These are phyloP conservation scores for Saxicola maurus DNA, from an alignment of 2,797 vertebrate genomes.

Conservation along the genomic window DNA sequence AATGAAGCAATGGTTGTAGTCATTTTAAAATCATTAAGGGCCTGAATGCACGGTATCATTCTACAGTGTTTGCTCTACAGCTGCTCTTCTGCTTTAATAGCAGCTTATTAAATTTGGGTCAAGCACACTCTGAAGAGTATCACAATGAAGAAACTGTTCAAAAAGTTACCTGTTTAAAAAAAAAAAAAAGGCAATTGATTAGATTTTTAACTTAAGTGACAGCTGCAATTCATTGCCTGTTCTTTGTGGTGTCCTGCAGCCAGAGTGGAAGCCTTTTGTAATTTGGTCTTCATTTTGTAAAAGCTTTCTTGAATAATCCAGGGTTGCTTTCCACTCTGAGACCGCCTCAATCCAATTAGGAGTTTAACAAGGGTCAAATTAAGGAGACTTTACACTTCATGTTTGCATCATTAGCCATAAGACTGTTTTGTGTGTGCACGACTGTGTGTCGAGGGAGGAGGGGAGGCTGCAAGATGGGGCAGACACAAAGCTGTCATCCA, in stretches of 20 bases:
- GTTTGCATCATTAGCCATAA: constrained; percentile 79
- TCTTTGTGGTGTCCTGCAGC: constrained; percentile 70
- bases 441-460: constrained; percentile 61
- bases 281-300: constrained; percentile 73
- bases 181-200: constrained; percentile 70
- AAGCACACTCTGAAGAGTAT: constrained; percentile 73
- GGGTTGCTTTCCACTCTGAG: constrained; percentile 76
- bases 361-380: constrained; percentile 92
- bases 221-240: constrained; percentile 74
- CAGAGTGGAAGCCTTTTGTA: constrained; percentile 70
- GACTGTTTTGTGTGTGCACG: constrained; percentile 71
- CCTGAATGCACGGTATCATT: constrained; percentile 80
- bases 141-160: constrained; percentile 79
- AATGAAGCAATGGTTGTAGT: constrained; percentile 84
- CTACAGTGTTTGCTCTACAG: constrained; percentile 80
- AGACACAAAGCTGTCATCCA: constrained; percentile 72
- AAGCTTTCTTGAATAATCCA: constrained; percentile 79
- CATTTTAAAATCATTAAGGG: constrained; percentile 88
- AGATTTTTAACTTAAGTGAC: constrained; percentile 78
- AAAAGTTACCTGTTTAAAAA: constrained; percentile 74
- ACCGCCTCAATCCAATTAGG: constrained; percentile 91
- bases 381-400: constrained; percentile 87
- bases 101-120: constrained; percentile 86
- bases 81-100: constrained; percentile 79
- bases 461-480: constrained; percentile 68